Evolutionary conservation across 2,797 vertebrate genomes (phyloP), one percentile per base, ranked within the genome.

Genomic region (Darevskia nairensis): DNA sequence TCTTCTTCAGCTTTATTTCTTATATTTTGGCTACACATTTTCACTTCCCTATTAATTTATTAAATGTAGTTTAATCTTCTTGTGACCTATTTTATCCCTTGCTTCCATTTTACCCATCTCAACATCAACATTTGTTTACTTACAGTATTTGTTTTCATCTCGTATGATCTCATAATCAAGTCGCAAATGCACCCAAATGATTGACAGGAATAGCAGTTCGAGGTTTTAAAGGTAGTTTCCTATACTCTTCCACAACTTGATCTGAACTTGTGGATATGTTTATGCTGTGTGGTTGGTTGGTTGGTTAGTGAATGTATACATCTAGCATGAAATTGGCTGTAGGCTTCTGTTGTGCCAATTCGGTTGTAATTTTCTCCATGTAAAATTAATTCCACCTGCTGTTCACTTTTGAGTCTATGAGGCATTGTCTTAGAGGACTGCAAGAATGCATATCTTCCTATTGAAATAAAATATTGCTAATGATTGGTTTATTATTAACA

Each of bases 1-100:
- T 64, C 72, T 93, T 88, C 74, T 44, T 92, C 88, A 59, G 44
- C 83, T 93, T 96, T 84, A 93, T 93, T 95, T 96, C 94, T 84
- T 96, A 86, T 96, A 94, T 95, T 95, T 95, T 90, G 91, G 93
- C 92, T 93, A 92, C 94, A 95, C 84, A 94, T 94, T 75, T 92
- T 95, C 96, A 94, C 95, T 95, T 96, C 95, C 94, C 95, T 96
- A 95, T 89, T 84, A 88, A 85, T 95, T 96, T 95, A 95, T 95
- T 95, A 96, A 95, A 95, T 94, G 91, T 95, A 94, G 93, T 93
- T 94, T 95, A 95, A 92, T 94, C 92, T 94, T 87, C 92, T 90
- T 94, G 90, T 90, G 89, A 90, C 72, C 90, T 85, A 81, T 93
- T 94, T 92, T 95, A 93, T 86, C 93, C 94, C 83, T 91, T 90